Evolutionary conservation across 2,797 vertebrate species (phyloP).

Genomic region (Melanogrammus aeglefinus): DNA sequence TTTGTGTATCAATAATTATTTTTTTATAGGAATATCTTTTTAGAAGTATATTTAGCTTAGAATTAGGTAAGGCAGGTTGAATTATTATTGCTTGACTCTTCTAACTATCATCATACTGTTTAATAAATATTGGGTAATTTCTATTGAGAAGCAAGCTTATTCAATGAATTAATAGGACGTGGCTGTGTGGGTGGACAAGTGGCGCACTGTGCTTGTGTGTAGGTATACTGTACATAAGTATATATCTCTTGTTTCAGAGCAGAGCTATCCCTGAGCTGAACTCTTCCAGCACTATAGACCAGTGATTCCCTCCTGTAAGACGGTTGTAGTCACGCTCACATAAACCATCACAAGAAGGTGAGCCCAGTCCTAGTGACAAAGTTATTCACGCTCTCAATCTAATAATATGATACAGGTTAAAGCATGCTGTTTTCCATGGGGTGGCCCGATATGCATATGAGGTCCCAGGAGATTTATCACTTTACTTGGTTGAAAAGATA

Average conservation of each 20-base stretch:
- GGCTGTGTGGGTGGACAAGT: not conserved
- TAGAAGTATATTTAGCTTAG: not conserved
- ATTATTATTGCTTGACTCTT: not conserved
- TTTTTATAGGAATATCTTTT: not conserved
- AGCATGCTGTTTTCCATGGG: not conserved
- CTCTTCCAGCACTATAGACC: constrained; percentile 18
- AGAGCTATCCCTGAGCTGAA: constrained; percentile 24
- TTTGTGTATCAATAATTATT: not conserved
- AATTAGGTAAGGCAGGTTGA: not conserved
- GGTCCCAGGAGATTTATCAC: not conserved
- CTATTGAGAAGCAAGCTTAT: not conserved
- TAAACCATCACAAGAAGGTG: constrained; percentile 14
- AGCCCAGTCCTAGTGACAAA: not conserved
- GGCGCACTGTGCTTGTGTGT: not conserved
- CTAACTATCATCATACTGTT: not conserved
- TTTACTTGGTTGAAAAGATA: not conserved
- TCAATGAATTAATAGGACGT: not conserved
- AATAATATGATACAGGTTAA: not conserved
- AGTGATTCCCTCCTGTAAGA: constrained; percentile 12
- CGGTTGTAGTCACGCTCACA: constrained; percentile 8
- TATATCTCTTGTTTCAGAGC: constrained; percentile 13
- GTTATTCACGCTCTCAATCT: not conserved
- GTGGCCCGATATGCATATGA: not conserved
- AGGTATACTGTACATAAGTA: not conserved
- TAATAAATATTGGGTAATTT: not conserved